A percentile compares a stretch with the other conserved stretches of the same genome.
These are phyloP conservation scores for Chloropsis cyanopogon DNA, from an alignment of 2,113 vertebrate species.

Conservation along the genomic window DNA sequence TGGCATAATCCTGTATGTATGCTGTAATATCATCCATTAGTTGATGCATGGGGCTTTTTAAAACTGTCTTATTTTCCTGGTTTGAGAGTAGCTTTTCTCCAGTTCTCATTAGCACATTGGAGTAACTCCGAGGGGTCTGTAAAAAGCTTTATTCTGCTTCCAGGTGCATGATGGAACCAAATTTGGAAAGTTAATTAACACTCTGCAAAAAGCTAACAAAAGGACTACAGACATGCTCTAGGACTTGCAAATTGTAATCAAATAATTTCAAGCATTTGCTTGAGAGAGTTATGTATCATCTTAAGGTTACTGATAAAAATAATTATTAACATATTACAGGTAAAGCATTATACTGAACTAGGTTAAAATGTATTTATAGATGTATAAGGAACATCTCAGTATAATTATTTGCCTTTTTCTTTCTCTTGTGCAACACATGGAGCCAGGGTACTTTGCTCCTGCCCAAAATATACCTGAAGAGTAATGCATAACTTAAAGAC, in stretches of 20 bases:
- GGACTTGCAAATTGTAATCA: neutral
- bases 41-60: neutral
- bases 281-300: neutral
- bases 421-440: neutral
- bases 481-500: neutral
- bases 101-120: neutral
- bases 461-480: neutral
- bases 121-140: neutral
- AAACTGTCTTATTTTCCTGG: neutral
- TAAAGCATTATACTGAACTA: neutral
- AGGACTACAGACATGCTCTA: neutral
- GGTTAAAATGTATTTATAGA: neutral
- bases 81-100: neutral
- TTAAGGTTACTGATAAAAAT: neutral
- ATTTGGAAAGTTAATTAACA: conserved; percentile 15
- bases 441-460: neutral
- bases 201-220: conserved; percentile 9
- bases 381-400: neutral
- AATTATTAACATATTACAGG: neutral
- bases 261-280: neutral
- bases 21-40: neutral
- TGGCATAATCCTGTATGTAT: neutral
- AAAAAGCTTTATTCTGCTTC: neutral
- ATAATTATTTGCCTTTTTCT: neutral
- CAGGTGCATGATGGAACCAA: neutral